Conservation (phyloP, 2,888 invertebrate genomes). For the Drosophila tanythrix region DNA sequence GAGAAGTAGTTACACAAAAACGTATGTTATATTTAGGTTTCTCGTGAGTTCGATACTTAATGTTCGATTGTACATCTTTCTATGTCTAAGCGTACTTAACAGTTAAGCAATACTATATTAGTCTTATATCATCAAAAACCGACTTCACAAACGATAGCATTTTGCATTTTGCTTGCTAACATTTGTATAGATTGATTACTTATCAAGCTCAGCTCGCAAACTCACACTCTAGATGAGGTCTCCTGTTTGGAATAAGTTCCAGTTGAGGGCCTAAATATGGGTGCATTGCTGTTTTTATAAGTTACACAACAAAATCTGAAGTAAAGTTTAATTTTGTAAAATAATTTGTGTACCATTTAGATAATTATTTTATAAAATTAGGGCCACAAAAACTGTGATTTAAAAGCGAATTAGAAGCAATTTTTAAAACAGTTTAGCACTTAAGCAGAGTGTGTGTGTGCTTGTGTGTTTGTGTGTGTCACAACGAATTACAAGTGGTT, state of each 20-base stretch:
- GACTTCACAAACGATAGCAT: too few species aligned
- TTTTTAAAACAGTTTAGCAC: slow-evolving; percentile 10
- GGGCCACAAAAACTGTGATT: background rate
- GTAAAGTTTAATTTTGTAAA: background rate
- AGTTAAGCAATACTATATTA: background rate
- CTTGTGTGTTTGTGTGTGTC: slow-evolving; percentile 21
- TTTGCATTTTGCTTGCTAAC: too few species aligned
- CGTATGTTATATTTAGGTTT: background rate
- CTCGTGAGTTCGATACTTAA: background rate
- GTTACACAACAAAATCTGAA: background rate
- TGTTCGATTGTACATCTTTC: background rate
- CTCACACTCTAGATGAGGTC: background rate
- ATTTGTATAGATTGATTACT: background rate
- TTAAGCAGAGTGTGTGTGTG: background rate
- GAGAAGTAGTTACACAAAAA: background rate
- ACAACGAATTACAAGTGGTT: slow-evolving; percentile 36
- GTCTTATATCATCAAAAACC: background rate
- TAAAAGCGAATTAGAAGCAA: slow-evolving; percentile 16
- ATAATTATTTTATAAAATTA: background rate
- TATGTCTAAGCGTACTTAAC: background rate
- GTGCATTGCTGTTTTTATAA: background rate
- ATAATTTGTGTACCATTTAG: background rate
- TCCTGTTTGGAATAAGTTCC: slow-evolving; percentile 7
- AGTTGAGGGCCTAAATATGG: slow-evolving; percentile 4
- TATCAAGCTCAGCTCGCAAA: slow-evolving; percentile 7